Conservation (phyloP, 2,113 vertebrate genomes). For the Onychorhynchus coronatus region DNA sequence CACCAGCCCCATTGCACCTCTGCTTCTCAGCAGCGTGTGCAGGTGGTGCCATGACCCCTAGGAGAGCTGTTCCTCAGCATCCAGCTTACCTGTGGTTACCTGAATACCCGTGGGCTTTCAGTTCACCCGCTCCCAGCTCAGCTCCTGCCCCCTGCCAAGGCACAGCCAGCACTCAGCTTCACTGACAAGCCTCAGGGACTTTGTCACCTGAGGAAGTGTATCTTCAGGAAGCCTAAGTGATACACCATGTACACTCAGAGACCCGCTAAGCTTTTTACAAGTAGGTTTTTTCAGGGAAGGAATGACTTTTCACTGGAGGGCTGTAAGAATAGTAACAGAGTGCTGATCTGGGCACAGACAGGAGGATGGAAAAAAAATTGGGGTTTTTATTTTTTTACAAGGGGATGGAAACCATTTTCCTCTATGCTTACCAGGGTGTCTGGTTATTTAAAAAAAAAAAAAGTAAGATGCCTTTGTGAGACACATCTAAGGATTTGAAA, state of each 20-base stretch:
- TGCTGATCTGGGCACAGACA: background rate
- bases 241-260: background rate
- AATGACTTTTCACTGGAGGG: background rate
- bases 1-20: background rate
- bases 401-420: background rate
- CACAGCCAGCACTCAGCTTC: background rate
- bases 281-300: background rate
- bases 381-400: background rate
- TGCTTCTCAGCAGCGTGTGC: background rate
- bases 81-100: background rate
- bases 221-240: background rate
- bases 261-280: background rate
- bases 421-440: background rate
- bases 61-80: background rate
- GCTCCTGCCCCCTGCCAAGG: background rate
- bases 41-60: rapidly evolving
- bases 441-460: background rate
- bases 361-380: background rate
- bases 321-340: background rate
- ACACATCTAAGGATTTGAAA: background rate
- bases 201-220: rapidly evolving
- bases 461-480: background rate
- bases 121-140: background rate
- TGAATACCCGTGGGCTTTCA: background rate
- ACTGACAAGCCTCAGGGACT: rapidly evolving